Percentiles rank a stretch among this genome's conserved stretches.
Evolutionary conservation across 2,888 invertebrate species (phyloP).

Genomic region (Callimorpha dominula): DNA sequence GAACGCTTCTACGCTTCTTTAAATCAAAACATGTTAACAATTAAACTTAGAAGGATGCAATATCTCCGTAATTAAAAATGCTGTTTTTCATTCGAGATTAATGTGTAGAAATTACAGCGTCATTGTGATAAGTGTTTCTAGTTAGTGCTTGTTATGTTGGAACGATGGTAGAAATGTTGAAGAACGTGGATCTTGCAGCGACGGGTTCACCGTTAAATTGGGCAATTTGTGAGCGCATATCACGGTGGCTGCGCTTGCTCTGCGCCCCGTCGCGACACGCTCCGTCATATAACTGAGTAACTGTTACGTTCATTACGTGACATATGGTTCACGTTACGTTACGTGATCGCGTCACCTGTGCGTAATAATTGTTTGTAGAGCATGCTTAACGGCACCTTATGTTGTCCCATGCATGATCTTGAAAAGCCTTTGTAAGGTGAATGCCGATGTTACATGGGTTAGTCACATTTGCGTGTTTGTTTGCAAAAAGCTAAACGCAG

Average conservation of each 20-base stretch:
- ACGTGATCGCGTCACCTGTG: constrained; percentile 52
- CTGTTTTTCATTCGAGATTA: constrained; percentile 36
- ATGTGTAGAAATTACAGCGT: constrained; percentile 34
- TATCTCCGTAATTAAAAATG: constrained; percentile 31
- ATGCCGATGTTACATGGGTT: background rate
- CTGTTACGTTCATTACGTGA: constrained; percentile 80
- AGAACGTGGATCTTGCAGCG: constrained; percentile 44
- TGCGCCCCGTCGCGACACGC: constrained; percentile 57
- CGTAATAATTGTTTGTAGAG: constrained; percentile 62
- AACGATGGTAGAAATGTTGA: constrained; percentile 50
- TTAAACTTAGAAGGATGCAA: constrained; percentile 22
- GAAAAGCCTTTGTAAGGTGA: background rate
- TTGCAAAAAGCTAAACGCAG: background rate
- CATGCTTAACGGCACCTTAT: constrained; percentile 45
- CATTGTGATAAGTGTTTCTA: constrained; percentile 46
- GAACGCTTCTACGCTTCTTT: background rate
- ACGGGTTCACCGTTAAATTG: constrained; percentile 81
- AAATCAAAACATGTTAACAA: constrained; percentile 19
- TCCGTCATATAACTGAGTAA: constrained; percentile 79
- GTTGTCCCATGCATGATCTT: constrained; percentile 48
- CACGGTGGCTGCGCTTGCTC: constrained; percentile 73
- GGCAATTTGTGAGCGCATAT: constrained; percentile 76
- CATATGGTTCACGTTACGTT: constrained; percentile 68
- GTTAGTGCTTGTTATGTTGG: constrained; percentile 39
- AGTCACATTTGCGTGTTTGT: background rate